Evolutionary conservation across 2,113 vertebrate genomes (phyloP).

Genomic region (Macquaria australasica): DNA sequence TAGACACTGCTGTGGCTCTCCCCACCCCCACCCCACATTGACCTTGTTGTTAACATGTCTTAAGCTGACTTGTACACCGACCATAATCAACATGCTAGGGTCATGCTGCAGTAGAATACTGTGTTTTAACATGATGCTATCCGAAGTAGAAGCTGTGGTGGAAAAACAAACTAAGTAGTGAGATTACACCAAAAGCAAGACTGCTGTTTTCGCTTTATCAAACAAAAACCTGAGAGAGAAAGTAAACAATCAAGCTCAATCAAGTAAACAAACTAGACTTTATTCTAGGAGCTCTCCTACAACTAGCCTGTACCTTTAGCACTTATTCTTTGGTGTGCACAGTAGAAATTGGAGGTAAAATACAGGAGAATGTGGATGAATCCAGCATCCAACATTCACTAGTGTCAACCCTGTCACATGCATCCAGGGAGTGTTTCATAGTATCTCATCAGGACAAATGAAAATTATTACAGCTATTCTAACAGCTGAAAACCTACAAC

Average conservation of each 20-base stretch:
- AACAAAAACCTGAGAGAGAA: too few species aligned
- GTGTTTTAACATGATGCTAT: background rate
- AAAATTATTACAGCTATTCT: background rate
- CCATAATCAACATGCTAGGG: background rate
- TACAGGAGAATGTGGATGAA: background rate
- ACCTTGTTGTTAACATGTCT: conserved; percentile 7
- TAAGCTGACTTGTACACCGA: background rate
- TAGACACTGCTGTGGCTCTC: conserved; percentile 11
- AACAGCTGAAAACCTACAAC: background rate
- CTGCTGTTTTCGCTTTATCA: too few species aligned
- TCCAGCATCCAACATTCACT: background rate
- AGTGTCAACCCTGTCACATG: background rate
- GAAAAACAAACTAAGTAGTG: background rate
- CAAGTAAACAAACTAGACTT: too few species aligned
- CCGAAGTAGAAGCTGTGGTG: background rate
- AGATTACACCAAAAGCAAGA: background rate
- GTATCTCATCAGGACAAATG: background rate
- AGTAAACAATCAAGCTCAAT: too few species aligned
- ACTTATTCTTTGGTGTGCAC: conserved; percentile 6
- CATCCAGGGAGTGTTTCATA: background rate
- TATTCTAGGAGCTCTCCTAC: background rate
- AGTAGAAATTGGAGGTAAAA: background rate
- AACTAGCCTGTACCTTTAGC: background rate
- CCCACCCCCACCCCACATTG: background rate
- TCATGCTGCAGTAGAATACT: background rate